Percentiles rank a stretch among this genome's conserved stretches.
Evolutionary conservation across 1,140 invertebrate genomes (phyloP).

Genomic region (Drosophila seguyi): DNA sequence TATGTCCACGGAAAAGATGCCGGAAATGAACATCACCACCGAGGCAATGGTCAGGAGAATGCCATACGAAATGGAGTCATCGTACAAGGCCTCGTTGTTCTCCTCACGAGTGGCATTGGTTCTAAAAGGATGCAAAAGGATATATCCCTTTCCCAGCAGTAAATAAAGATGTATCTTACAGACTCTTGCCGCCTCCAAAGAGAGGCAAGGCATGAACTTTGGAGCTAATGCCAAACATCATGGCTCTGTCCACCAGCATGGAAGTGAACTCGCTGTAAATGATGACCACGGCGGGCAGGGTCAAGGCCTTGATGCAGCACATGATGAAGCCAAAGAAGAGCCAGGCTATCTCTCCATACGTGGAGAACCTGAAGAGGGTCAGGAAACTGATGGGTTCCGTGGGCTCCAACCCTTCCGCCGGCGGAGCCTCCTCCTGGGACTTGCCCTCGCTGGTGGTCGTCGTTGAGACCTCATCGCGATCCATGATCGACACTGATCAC

Average conservation of each 20-base stretch:
- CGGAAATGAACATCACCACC: slow-evolving; percentile 88
- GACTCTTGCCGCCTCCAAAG: slow-evolving; percentile 85
- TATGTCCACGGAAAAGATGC: slow-evolving; percentile 88
- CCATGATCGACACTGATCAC: slow-evolving; percentile 52
- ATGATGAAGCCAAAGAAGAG: slow-evolving; percentile 87
- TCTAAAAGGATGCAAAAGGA: slow-evolving; percentile 25
- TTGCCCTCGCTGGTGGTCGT: slow-evolving; percentile 61
- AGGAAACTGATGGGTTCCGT: slow-evolving; percentile 65
- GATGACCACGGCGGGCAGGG: slow-evolving; percentile 89
- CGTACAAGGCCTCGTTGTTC: slow-evolving; percentile 87
- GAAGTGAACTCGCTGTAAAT: slow-evolving; percentile 90
- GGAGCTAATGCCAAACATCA: slow-evolving; percentile 82
- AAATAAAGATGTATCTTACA: slow-evolving; percentile 86
- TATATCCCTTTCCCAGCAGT: too few relatives aligned
- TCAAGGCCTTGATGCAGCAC: slow-evolving; percentile 87
- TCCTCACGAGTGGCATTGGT: slow-evolving; percentile 87
- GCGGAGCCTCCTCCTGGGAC: slow-evolving; percentile 54
- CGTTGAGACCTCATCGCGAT: slow-evolving; percentile 71
- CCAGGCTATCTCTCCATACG: slow-evolving; percentile 87
- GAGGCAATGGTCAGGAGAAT: slow-evolving; percentile 87
- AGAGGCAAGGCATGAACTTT: slow-evolving; percentile 83
- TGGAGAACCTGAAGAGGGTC: slow-evolving; percentile 88
- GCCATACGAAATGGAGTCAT: slow-evolving; percentile 89
- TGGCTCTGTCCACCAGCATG: slow-evolving; percentile 87
- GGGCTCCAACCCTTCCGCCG: slow-evolving; percentile 68